Evolutionary conservation across 1,140 invertebrate genomes (phyloP).

Genomic region (Parasteatoda tepidariorum): DNA sequence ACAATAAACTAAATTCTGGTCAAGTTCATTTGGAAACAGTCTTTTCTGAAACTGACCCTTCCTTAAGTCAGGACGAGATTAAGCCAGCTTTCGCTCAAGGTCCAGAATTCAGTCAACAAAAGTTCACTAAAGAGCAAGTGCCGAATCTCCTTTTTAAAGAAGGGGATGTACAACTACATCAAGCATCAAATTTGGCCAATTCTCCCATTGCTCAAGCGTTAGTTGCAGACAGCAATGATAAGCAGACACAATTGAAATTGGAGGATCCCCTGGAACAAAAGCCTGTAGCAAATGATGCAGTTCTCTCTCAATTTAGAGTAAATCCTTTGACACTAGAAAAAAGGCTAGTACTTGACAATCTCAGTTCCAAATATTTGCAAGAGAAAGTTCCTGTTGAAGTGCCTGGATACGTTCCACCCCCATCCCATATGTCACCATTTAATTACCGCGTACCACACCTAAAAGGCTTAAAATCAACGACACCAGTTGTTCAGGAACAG

Average conservation of each 20-base stretch:
- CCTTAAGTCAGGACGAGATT: background rate
- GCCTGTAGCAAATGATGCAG: background rate
- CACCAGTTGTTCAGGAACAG: constrained; percentile 23
- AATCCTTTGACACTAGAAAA: background rate
- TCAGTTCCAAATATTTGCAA: constrained; percentile 13
- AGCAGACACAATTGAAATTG: constrained; percentile 1
- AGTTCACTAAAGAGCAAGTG: background rate
- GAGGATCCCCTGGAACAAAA: background rate
- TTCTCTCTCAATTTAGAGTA: background rate
- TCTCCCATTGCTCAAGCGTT: background rate
- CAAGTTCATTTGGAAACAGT: background rate
- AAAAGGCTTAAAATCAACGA: no score
- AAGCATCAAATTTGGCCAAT: background rate
- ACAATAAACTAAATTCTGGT: background rate
- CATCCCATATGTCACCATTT: constrained; percentile 24
- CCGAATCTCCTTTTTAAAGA: background rate
- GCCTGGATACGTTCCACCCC: background rate
- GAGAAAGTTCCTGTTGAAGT: constrained; percentile 11
- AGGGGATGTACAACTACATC: background rate
- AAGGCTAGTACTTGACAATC: background rate
- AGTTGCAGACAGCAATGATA: background rate
- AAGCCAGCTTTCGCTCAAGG: background rate
- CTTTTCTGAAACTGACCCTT: background rate
- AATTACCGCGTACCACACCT: constrained; percentile 12
- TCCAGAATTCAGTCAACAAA: background rate